A percentile compares a stretch with the other conserved stretches of the same genome.
Evolutionary conservation across 2,797 vertebrate species (phyloP).

Genomic region (Argentina silus): DNA sequence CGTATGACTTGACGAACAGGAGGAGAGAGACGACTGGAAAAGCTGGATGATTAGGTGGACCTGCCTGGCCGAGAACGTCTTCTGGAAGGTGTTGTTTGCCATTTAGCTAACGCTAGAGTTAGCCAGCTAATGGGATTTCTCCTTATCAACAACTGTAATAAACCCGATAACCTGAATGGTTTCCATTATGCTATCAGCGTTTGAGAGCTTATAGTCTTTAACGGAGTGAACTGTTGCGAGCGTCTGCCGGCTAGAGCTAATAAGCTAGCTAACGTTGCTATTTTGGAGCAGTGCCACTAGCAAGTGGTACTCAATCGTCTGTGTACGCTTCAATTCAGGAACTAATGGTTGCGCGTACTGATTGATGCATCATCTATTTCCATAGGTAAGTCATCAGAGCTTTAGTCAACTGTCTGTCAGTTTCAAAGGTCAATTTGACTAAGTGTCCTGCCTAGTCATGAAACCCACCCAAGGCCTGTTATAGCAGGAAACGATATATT

Average conservation of each 20-base stretch:
- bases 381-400: constrained; percentile 4
- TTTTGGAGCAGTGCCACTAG: not conserved
- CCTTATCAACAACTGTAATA: too few relatives aligned
- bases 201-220: not conserved
- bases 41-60: constrained; percentile 5
- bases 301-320: not conserved
- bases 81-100: not conserved
- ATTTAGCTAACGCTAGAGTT: not conserved
- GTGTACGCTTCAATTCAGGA: not conserved
- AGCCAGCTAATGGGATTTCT: too few relatives aligned
- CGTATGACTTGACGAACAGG: not conserved
- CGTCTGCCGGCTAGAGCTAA: not conserved
- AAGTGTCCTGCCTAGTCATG: not conserved
- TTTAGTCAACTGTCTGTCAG: not conserved
- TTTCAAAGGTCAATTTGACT: not conserved
- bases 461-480: not conserved
- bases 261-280: not conserved
- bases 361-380: constrained; percentile 1
- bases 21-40: constrained; percentile 1
- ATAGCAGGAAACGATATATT: too few relatives aligned
- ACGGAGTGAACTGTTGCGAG: not conserved
- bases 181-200: not conserved
- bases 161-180: not conserved
- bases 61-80: not conserved
- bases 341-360: not conserved